Percentiles rank a stretch among this genome's conserved stretches.
These are phyloP conservation scores for Yoshiicerus persimilis DNA, from an alignment of 1,140 invertebrate species.

Conservation along the genomic window DNA sequence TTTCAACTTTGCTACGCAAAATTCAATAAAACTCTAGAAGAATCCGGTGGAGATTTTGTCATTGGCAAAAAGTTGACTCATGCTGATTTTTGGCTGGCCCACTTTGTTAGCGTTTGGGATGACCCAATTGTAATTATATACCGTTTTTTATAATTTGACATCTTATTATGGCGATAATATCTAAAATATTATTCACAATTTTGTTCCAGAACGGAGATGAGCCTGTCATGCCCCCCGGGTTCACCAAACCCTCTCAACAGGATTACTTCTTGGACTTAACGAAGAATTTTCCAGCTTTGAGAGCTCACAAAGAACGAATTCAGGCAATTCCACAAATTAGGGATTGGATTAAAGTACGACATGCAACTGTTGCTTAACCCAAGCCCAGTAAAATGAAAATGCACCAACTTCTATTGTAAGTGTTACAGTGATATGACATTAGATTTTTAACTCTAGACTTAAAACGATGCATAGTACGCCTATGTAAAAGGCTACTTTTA, in stretches of 20 bases:
- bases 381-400: too few relatives aligned
- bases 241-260: neutral
- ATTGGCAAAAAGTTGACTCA: slow-evolving; percentile 2
- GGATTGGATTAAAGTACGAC: neutral
- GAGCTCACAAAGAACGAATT: neutral
- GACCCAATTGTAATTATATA: neutral
- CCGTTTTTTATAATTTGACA: neutral
- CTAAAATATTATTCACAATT: neutral
- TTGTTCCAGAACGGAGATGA: neutral
- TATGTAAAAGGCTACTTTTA: too few relatives aligned
- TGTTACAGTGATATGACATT: too few relatives aligned
- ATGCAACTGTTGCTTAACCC: neutral
- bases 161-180: neutral
- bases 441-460: too few relatives aligned
- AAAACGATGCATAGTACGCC: too few relatives aligned
- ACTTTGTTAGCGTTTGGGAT: slow-evolving; percentile 17
- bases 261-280: neutral
- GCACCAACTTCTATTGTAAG: too few relatives aligned
- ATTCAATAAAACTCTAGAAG: neutral
- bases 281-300: neutral
- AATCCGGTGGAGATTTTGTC: neutral
- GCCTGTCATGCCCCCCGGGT: neutral
- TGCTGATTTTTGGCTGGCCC: slow-evolving; percentile 32
- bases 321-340: neutral
- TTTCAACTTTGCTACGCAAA: slow-evolving; percentile 5